Evolutionary conservation across 2,113 vertebrate genomes (phyloP).

Genomic region (Balaeniceps rex): DNA sequence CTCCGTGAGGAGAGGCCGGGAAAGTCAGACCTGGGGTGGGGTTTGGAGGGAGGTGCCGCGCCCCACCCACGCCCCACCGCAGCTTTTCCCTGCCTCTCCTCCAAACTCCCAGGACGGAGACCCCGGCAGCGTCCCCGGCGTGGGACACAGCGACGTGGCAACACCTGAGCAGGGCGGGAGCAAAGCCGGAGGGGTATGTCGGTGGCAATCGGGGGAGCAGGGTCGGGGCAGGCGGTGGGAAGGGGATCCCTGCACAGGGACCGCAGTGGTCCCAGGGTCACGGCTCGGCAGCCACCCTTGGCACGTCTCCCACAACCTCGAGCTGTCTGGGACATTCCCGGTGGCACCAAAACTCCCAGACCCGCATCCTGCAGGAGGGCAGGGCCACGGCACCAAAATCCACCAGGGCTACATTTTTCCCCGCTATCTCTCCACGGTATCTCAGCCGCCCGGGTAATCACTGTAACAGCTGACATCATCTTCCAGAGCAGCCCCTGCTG

Average conservation of each 20-base stretch:
- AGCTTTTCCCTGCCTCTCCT: background rate
- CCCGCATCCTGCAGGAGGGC: background rate
- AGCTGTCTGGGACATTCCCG: background rate
- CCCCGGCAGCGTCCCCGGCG: accelerated
- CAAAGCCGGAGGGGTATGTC: background rate
- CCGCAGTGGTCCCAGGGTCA: accelerated
- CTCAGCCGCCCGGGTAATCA: accelerated
- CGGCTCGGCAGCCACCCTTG: accelerated
- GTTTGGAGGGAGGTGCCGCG: background rate
- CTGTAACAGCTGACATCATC: accelerated
- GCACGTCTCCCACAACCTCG: background rate
- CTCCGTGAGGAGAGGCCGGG: background rate
- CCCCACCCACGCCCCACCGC: background rate
- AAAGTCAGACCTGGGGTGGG: background rate
- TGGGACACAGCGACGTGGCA: accelerated
- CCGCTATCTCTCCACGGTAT: background rate
- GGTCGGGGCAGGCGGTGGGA: background rate
- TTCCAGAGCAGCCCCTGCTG: background rate
- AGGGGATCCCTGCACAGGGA: background rate
- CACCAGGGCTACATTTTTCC: background rate
- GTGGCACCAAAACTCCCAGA: background rate
- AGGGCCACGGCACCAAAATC: background rate
- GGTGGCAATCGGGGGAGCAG: background rate
- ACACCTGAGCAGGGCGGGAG: accelerated
- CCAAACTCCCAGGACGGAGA: background rate